These are phyloP conservation scores for Ecdyonurus torrentis DNA, from an alignment of 2,888 invertebrate species.

Conservation along the genomic window DNA sequence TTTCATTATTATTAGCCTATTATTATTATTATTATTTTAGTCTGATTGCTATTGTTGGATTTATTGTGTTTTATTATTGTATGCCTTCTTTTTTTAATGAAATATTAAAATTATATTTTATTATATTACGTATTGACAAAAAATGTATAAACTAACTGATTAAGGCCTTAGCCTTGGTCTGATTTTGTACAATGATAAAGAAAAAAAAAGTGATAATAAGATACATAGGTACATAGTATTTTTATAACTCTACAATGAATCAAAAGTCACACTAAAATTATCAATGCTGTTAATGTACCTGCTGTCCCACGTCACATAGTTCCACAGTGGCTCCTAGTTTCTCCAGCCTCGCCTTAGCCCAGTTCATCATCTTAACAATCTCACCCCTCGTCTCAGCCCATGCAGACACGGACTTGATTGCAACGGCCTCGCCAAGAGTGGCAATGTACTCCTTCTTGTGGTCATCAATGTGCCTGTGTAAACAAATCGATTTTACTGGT, in stretches of 20 bases:
- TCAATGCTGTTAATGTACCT: conserved; percentile 24
- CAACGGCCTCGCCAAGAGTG: conserved; percentile 68
- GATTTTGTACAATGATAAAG: not conserved
- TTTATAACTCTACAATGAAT: no score
- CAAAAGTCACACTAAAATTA: not conserved
- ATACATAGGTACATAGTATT: not conserved
- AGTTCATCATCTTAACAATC: conserved; percentile 70
- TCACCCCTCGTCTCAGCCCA: conserved; percentile 69
- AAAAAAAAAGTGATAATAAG: not conserved
- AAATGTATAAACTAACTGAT: not conserved
- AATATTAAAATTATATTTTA: no score
- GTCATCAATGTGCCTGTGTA: conserved; percentile 64
- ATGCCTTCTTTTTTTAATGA: no score
- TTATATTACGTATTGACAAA: no score
- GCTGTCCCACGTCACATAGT: conserved; percentile 58
- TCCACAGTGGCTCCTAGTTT: conserved; percentile 52
- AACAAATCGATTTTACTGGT: no score
- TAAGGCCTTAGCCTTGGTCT: not conserved
- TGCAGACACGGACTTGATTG: conserved; percentile 89
- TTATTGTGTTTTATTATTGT: no score
- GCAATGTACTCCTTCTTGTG: conserved; percentile 60
- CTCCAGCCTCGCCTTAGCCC: conserved; percentile 52
- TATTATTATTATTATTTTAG: no score
- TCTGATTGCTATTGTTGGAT: no score
- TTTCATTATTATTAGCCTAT: no score